phyloP scores from a whole-genome alignment of 2,797 vertebrate species.

The Microhierax caerulescens region DNA sequence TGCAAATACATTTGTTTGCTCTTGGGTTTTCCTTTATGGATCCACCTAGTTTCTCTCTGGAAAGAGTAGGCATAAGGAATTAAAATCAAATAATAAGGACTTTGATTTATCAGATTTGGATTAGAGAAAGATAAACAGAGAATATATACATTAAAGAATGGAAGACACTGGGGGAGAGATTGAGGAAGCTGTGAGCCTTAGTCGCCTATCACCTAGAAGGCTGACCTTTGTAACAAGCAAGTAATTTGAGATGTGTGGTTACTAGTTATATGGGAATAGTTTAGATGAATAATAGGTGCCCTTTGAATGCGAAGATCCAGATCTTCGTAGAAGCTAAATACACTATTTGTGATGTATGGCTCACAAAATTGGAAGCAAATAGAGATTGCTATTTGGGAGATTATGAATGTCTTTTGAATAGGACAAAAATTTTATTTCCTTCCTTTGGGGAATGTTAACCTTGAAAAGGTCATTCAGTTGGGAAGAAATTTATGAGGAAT shows the following conservation, averaged over 20 bases:
- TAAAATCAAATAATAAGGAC: neutral
- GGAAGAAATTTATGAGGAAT: neutral
- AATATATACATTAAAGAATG: neutral
- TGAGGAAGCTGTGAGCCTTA: neutral
- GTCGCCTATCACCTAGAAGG: neutral
- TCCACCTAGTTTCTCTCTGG: neutral
- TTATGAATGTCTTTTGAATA: neutral
- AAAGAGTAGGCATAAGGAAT: neutral
- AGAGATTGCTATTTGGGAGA: neutral
- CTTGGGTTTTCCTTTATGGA: neutral
- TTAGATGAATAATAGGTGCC: neutral
- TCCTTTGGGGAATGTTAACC: neutral
- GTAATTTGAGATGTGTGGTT: neutral
- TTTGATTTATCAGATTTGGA: neutral
- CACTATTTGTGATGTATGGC: neutral
- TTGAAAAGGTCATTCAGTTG: neutral
- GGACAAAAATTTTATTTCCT: neutral
- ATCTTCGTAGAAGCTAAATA: neutral
- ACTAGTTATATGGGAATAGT: neutral
- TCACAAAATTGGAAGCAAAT: neutral
- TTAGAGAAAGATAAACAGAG: neutral
- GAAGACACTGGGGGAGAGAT: neutral
- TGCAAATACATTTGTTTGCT: neutral
- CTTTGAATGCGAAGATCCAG: conserved; percentile 1
- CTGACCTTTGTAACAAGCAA: conserved; percentile 24